These are phyloP conservation scores for Eupeodes corollae DNA, from an alignment of 1,140 invertebrate species.

Conservation along the genomic window DNA sequence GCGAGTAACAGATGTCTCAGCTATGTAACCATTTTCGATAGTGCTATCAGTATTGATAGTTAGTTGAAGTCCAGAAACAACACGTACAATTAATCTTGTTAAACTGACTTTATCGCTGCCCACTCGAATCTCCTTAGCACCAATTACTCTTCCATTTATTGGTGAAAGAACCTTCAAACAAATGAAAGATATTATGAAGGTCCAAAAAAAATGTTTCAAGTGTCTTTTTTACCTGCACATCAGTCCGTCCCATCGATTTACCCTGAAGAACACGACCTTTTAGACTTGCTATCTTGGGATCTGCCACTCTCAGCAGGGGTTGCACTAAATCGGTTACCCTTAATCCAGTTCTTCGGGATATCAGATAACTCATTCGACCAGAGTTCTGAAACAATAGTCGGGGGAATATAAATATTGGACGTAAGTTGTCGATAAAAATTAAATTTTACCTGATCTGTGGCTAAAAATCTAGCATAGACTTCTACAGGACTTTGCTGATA, in stretches of 20 bases:
- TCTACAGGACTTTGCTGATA: conserved; percentile 87
- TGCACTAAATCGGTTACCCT: conserved; percentile 84
- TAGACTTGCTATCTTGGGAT: conserved; percentile 74
- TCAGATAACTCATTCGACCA: conserved; percentile 77
- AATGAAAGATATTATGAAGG: not conserved
- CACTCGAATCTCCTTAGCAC: conserved; percentile 80
- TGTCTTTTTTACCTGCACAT: conserved; percentile 62
- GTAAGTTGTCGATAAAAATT: not conserved
- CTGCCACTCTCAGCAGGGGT: conserved; percentile 70
- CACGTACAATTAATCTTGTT: conserved; percentile 66
- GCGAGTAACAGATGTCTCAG: conserved; percentile 75
- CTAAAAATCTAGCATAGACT: conserved; percentile 80
- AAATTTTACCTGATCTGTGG: conserved; percentile 57
- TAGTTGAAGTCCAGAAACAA: conserved; percentile 83
- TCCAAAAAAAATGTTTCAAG: not conserved
- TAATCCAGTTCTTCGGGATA: conserved; percentile 75
- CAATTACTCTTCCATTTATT: conserved; percentile 82
- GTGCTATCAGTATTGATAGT: conserved; percentile 74
- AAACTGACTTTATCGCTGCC: conserved; percentile 83
- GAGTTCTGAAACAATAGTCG: conserved; percentile 48
- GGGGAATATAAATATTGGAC: not conserved
- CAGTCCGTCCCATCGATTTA: conserved; percentile 74
- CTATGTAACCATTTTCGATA: conserved; percentile 79
- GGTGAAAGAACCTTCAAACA: conserved; percentile 65
- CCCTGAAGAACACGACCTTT: conserved; percentile 75